Conservation (phyloP, 2,113 vertebrate genomes). For the Grammatotria lemairii region DNA sequence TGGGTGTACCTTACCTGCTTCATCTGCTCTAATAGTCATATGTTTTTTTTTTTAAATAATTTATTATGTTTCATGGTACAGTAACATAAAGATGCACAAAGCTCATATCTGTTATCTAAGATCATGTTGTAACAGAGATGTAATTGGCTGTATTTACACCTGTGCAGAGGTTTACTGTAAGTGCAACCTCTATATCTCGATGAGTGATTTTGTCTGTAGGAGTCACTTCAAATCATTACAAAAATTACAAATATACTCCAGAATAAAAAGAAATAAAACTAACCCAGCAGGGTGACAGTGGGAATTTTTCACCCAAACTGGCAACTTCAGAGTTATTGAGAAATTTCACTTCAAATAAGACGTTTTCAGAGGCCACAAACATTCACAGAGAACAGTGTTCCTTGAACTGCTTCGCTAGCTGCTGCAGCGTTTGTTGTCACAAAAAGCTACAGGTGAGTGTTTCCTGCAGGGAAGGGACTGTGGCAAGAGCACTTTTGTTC, state of each 20-base stretch:
- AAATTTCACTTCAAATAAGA: neutral
- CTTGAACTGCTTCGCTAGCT: neutral
- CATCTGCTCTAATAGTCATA: neutral
- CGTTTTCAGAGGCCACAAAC: neutral
- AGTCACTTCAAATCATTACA: neutral
- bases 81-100: neutral
- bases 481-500: neutral
- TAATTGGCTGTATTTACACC: neutral
- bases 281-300: neutral
- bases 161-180: neutral
- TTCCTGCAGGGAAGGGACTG: neutral
- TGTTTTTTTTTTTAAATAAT: accelerated
- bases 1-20: neutral
- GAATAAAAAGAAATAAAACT: neutral
- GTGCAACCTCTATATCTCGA: neutral
- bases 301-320: neutral
- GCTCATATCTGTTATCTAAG: neutral
- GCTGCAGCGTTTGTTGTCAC: neutral
- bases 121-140: neutral
- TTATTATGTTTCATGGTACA: neutral
- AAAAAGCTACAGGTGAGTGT: neutral
- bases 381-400: neutral
- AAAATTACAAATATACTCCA: neutral
- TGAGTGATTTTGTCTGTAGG: neutral
- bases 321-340: neutral